phyloP scores from a whole-genome alignment of 2,888 invertebrate genomes.

The Pegoplata infirma region DNA sequence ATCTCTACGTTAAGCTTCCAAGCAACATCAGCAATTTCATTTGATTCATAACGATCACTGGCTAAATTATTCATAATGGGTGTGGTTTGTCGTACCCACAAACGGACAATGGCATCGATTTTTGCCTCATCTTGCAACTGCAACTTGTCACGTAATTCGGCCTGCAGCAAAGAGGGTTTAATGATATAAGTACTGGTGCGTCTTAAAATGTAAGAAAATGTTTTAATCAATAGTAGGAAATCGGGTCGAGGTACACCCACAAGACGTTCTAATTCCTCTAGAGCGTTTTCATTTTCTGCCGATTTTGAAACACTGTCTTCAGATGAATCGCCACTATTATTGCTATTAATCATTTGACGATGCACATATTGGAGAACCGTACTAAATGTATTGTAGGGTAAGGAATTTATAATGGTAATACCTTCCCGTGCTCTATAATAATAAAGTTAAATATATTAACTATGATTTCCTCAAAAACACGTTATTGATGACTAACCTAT shows the following conservation, averaged over 20 bases:
- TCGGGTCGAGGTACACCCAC: conserved; percentile 75
- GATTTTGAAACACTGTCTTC: conserved; percentile 24
- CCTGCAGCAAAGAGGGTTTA: conserved; percentile 80
- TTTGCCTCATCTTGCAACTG: conserved; percentile 79
- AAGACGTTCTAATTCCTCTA: conserved; percentile 76
- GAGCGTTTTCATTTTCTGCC: conserved; percentile 73
- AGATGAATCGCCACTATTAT: conserved; percentile 58
- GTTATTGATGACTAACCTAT: conserved; percentile 66
- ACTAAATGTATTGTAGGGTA: conserved; percentile 75
- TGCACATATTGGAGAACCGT: conserved; percentile 77
- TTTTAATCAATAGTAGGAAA: conserved; percentile 76
- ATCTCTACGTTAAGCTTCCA: conserved; percentile 81
- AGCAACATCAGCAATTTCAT: conserved; percentile 79
- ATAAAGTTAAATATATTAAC: no score
- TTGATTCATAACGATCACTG: conserved; percentile 73
- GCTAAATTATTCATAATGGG: conserved; percentile 79
- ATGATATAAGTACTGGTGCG: conserved; percentile 79
- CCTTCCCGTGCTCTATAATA: conserved; percentile 77
- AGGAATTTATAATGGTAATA: conserved; percentile 76
- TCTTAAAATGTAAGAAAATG: conserved; percentile 78
- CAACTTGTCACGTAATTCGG: conserved; percentile 78
- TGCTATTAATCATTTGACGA: conserved; percentile 72
- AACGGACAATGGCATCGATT: conserved; percentile 80
- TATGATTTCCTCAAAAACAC: not conserved
- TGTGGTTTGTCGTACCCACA: conserved; percentile 80